Percentiles rank a stretch among this genome's conserved stretches.
Conservation (phyloP, 1,140 invertebrate genomes). For the Magallana angulata region DNA sequence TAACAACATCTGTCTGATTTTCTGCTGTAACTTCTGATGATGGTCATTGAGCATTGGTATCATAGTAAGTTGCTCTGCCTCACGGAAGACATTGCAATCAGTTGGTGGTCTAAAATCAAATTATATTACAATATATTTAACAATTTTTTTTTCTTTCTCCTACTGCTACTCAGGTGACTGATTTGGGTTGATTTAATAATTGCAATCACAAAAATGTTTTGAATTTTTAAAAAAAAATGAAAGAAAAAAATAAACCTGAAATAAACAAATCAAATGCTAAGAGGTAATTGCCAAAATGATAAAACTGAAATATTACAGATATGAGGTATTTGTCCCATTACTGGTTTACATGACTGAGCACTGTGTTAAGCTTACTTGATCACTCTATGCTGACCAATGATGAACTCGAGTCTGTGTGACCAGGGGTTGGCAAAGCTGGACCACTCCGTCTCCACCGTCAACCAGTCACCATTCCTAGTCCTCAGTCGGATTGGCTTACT, state of each 20-base stretch:
- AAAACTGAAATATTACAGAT: no score
- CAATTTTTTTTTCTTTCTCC: no score
- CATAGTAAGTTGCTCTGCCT: neutral
- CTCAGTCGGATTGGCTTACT: slow-evolving; percentile 90
- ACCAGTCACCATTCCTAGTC: slow-evolving; percentile 90
- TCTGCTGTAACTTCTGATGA: slow-evolving; percentile 51
- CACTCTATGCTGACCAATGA: slow-evolving; percentile 92
- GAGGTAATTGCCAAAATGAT: no score
- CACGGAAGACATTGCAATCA: slow-evolving; percentile 9
- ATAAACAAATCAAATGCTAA: no score
- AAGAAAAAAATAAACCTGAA: no score
- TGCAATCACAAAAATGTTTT: no score
- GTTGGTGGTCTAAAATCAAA: neutral
- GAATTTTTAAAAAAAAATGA: no score
- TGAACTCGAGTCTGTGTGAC: slow-evolving; percentile 90
- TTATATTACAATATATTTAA: no score
- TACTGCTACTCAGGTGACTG: no score
- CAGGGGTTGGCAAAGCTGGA: slow-evolving; percentile 96
- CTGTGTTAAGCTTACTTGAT: slow-evolving; percentile 82
- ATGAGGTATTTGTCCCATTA: no score
- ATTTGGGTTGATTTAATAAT: no score
- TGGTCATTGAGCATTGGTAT: neutral
- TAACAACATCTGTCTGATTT: slow-evolving; percentile 61
- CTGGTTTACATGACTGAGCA: no score
- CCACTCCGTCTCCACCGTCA: slow-evolving; percentile 94